These are phyloP conservation scores for Oryzias sinensis DNA, from an alignment of 2,797 vertebrate genomes.

Conservation along the genomic window DNA sequence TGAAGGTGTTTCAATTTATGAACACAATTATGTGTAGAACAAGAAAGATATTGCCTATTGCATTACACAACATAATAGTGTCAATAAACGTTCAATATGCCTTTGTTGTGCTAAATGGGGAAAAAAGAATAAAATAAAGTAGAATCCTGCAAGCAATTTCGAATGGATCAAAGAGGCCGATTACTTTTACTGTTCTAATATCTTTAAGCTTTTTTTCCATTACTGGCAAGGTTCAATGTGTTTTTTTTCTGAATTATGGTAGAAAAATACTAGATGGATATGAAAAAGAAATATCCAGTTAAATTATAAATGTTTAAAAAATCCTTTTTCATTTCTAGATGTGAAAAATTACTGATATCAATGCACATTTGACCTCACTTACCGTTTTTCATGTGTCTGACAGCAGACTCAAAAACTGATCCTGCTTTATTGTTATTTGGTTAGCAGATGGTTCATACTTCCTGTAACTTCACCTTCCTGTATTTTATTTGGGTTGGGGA, in stretches of 20 bases:
- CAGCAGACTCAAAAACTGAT: no score
- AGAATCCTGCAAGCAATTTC: slow-evolving; percentile 2
- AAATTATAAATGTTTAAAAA: no score
- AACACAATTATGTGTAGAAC: slow-evolving; percentile 1
- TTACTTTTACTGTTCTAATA: slow-evolving; percentile 9
- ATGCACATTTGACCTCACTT: no score
- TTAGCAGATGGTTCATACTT: no score
- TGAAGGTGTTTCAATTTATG: slow-evolving; percentile 14
- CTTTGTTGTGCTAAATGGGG: neutral
- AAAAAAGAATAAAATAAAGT: neutral
- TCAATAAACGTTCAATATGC: neutral
- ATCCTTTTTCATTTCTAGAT: no score
- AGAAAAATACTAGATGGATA: no score
- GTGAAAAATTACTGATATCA: no score
- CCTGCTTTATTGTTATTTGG: no score
- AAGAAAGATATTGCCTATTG: slow-evolving; percentile 1
- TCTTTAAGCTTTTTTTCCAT: neutral
- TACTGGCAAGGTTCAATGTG: neutral
- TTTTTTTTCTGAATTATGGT: neutral
- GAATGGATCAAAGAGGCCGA: neutral
- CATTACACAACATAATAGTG: neutral
- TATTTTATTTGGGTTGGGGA: no score
- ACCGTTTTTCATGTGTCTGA: no score
- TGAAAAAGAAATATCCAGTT: no score
- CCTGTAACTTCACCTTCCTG: no score